phyloP scores from a whole-genome alignment of 2,888 invertebrate species.

The Hanleya hanleyi region DNA sequence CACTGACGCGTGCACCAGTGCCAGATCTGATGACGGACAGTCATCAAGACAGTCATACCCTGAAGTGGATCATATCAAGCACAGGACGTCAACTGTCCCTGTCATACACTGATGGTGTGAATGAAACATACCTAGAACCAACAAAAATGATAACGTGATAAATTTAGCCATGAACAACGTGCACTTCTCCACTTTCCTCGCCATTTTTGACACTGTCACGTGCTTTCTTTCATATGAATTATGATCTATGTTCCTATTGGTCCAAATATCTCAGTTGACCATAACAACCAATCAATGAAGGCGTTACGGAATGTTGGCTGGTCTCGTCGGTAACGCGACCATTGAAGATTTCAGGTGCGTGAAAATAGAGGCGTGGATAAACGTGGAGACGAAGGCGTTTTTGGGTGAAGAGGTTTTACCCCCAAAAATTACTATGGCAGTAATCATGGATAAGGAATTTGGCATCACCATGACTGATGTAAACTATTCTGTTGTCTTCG shows the following conservation, averaged over 20 bases:
- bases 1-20: no score
- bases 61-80: no score
- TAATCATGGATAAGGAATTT: background rate
- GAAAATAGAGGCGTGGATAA: no score
- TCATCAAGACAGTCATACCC: no score
- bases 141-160: background rate
- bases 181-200: background rate
- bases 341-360: background rate
- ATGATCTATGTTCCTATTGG: slow-evolving; percentile 25
- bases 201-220: background rate
- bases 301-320: background rate
- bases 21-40: no score
- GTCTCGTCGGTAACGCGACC: background rate
- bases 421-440: background rate
- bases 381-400: no score
- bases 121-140: background rate
- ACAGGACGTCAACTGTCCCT: no score
- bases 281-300: slow-evolving; percentile 18
- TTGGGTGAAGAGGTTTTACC: background rate
- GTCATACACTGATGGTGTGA: background rate
- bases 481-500: slow-evolving; percentile 66
- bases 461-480: slow-evolving; percentile 6
- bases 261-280: slow-evolving; percentile 17
- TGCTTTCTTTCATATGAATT: background rate
- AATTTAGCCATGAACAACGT: background rate